phyloP scores from a whole-genome alignment of 2,888 invertebrate species.

The Rhopalosiphum nymphaeae region DNA sequence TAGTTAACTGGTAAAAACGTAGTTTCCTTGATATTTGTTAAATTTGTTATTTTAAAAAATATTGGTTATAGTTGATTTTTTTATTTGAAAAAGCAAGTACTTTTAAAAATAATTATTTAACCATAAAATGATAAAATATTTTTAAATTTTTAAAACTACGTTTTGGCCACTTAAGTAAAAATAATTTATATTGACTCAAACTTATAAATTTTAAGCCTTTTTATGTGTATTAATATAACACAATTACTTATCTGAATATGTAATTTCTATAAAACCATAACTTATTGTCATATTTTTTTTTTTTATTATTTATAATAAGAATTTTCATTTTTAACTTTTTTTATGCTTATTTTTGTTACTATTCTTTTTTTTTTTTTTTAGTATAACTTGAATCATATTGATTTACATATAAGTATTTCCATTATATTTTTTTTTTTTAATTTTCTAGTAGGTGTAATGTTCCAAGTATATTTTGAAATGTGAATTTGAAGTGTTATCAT shows the following conservation, averaged over 20 bases:
- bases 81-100: not conserved
- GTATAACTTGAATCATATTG: constrained; percentile 47
- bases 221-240: not conserved
- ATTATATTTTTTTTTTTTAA: constrained; percentile 31
- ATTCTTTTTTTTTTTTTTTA: constrained; percentile 18
- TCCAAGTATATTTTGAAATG: constrained; percentile 36
- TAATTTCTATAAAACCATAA: not conserved
- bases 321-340: not conserved
- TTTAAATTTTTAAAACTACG: constrained; percentile 43
- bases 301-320: not conserved
- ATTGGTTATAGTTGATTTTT: not conserved
- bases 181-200: not conserved
- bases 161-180: constrained; percentile 58
- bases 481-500: constrained; percentile 9
- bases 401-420: constrained; percentile 28
- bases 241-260: not conserved
- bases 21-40: constrained; percentile 26
- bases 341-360: constrained; percentile 11
- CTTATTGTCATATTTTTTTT: constrained; percentile 2
- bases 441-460: constrained; percentile 43
- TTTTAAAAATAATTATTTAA: constrained; percentile 15
- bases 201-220: not conserved
- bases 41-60: constrained; percentile 17
- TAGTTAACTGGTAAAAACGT: constrained; percentile 62
- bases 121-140: not conserved